A percentile compares a stretch with the other conserved stretches of the same genome.
phyloP scores from a whole-genome alignment of 2,888 invertebrate species.

The Protula sp. region DNA sequence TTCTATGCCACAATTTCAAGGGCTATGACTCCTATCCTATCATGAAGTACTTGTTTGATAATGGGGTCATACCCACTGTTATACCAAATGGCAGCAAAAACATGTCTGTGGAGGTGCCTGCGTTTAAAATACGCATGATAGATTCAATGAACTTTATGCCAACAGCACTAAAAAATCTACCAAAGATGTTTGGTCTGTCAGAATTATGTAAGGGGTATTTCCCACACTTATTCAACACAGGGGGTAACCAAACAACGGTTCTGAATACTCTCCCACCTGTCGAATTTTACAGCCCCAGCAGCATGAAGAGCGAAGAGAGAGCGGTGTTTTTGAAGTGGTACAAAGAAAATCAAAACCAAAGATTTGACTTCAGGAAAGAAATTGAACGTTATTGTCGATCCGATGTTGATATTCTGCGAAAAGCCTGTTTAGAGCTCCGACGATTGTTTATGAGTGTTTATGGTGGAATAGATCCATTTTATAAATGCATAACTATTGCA shows the following conservation, averaged over 20 bases:
- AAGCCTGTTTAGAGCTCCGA: not conserved
- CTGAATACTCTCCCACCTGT: not conserved
- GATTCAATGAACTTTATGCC: constrained; percentile 2
- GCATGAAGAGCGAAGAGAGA: constrained; percentile 1
- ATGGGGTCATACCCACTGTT: not conserved
- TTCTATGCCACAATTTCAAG: not conserved
- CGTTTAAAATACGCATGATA: not conserved
- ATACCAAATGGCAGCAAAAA: not conserved
- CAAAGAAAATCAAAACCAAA: not conserved
- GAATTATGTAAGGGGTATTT: constrained; percentile 4
- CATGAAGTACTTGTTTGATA: not conserved
- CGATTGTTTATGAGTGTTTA: not conserved
- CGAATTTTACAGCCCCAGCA: not conserved
- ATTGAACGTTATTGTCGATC: not conserved
- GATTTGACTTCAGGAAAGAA: not conserved
- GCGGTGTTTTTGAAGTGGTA: not conserved
- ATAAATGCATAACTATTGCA: not conserved
- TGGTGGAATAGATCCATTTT: not conserved
- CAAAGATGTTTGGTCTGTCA: not conserved
- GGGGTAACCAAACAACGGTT: not conserved
- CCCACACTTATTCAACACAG: not conserved
- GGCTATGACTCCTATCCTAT: not conserved
- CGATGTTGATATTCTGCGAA: constrained; percentile 4
- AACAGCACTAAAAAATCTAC: not conserved
- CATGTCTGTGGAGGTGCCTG: not conserved